These are phyloP conservation scores for Hippocampus barbouri DNA, from an alignment of 2,113 vertebrate species.

Conservation along the genomic window DNA sequence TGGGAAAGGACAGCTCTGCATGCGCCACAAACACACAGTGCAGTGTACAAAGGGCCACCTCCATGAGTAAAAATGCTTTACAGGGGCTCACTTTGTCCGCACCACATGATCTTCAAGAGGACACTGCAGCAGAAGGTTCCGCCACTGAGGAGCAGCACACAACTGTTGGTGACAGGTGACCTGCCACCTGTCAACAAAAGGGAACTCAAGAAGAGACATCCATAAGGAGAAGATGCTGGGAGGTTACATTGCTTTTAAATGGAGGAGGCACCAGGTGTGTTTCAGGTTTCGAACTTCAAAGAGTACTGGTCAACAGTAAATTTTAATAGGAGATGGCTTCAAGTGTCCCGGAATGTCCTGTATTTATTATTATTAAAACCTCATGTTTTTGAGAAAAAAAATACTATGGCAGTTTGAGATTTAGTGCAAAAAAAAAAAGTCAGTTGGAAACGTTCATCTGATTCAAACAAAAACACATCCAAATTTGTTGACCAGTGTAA, in stretches of 20 bases:
- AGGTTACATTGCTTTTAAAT: constrained; percentile 15
- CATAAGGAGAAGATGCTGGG: constrained; percentile 36
- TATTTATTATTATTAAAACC: too few species aligned
- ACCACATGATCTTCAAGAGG: background rate
- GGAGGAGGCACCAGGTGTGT: constrained; percentile 26
- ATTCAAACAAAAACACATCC: too few species aligned
- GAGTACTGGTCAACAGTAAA: too few species aligned
- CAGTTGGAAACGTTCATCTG: too few species aligned
- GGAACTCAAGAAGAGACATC: constrained; percentile 22
- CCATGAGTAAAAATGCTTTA: background rate
- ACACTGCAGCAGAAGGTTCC: constrained; percentile 39
- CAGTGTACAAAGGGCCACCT: background rate
- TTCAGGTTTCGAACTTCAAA: constrained; percentile 23
- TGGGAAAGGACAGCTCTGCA: background rate
- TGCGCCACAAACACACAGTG: background rate
- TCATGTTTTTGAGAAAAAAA: too few species aligned
- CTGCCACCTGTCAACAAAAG: background rate
- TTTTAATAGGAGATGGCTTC: too few species aligned
- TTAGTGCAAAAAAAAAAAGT: too few species aligned
- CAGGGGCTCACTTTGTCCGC: too few species aligned
- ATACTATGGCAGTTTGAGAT: too few species aligned
- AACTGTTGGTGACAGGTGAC: constrained; percentile 41
- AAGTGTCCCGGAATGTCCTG: too few species aligned
- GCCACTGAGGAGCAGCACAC: constrained; percentile 33
- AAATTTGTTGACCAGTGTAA: background rate